Percentiles rank a stretch among this genome's conserved stretches.
Evolutionary conservation across 2,888 invertebrate genomes (phyloP).

Genomic region (Ectobius pallidus): DNA sequence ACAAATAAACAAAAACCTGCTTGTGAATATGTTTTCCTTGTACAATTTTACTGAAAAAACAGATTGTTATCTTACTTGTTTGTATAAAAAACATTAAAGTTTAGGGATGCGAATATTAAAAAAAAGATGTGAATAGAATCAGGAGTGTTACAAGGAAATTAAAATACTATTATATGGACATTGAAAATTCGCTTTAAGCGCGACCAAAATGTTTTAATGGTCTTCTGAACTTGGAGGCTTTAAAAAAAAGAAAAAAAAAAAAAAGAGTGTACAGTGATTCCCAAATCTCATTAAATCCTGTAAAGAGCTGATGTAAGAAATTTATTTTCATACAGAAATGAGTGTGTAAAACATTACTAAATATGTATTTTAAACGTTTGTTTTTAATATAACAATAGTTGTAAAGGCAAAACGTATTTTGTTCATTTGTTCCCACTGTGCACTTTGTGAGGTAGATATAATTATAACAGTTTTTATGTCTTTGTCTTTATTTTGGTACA

Average conservation of each 20-base stretch:
- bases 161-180: background rate
- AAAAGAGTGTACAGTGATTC: background rate
- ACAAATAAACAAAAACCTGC: too few relatives aligned
- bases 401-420: too few relatives aligned
- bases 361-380: too few relatives aligned
- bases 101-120: background rate
- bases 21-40: background rate
- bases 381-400: too few relatives aligned
- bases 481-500: too few relatives aligned
- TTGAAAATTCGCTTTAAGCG: background rate
- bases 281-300: background rate
- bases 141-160: background rate
- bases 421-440: too few relatives aligned
- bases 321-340: too few relatives aligned
- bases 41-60: background rate
- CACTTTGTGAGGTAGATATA: too few relatives aligned
- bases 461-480: too few relatives aligned
- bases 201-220: background rate
- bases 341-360: too few relatives aligned
- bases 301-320: too few relatives aligned
- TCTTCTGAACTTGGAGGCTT: background rate
- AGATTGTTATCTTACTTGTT: background rate
- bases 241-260: background rate
- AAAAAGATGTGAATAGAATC: background rate
- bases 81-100: background rate